Percentiles rank a stretch among this genome's conserved stretches.
These are phyloP conservation scores for Aphidoletes aphidimyza DNA, from an alignment of 2,888 invertebrate species.

Conservation along the genomic window DNA sequence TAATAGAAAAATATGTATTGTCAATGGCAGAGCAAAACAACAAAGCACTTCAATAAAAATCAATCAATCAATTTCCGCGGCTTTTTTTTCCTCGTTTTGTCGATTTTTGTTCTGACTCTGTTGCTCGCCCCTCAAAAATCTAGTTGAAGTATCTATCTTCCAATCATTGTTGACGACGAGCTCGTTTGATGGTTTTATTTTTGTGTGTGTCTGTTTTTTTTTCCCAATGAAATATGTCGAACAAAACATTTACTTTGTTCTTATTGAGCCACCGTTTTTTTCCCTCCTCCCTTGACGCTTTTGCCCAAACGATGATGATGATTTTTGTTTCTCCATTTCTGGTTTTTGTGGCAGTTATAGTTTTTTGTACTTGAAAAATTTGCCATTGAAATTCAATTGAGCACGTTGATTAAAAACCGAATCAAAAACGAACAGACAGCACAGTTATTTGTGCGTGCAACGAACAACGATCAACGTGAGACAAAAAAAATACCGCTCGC, in stretches of 20 bases:
- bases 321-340: not conserved
- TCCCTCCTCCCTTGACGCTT: not conserved
- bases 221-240: not conserved
- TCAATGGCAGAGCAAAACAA: constrained; percentile 29
- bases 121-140: not conserved
- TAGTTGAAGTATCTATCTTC: too few species aligned
- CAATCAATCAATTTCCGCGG: constrained; percentile 52
- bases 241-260: constrained; percentile 45
- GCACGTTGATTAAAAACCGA: constrained; percentile 13
- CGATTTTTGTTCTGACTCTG: not conserved
- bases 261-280: not conserved
- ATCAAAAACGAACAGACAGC: not conserved
- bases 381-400: constrained; percentile 24
- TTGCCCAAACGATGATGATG: not conserved
- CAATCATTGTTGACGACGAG: not conserved
- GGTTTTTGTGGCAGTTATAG: not conserved
- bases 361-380: constrained; percentile 29
- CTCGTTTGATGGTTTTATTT: constrained; percentile 15
- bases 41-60: constrained; percentile 49
- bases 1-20: constrained; percentile 8
- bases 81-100: not conserved
- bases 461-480: too few species aligned
- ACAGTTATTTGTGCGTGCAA: not conserved
- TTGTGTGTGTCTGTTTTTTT: too few species aligned
- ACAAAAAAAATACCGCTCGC: not conserved